These are phyloP conservation scores for Halcyon malimbica DNA, from an alignment of 2,113 vertebrate genomes.

Conservation along the genomic window DNA sequence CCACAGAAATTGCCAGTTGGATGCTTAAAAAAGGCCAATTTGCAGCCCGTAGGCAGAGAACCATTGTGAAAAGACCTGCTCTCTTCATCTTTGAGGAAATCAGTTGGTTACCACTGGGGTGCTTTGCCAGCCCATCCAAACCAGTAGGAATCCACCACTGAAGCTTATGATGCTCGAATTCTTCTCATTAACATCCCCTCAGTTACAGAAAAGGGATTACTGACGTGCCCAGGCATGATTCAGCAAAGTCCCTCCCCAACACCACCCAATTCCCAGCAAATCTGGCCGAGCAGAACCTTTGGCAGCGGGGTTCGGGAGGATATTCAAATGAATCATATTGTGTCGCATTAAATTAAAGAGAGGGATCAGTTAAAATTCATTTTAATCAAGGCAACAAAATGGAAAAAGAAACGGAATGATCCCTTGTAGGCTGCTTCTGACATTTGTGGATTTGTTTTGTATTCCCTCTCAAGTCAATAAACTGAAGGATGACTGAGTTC, in stretches of 20 bases:
- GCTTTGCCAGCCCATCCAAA: background rate
- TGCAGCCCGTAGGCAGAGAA: fast-evolving
- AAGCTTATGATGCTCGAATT: background rate
- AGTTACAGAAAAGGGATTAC: background rate
- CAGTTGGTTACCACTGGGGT: fast-evolving
- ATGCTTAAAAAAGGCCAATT: background rate
- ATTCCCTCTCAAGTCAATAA: constrained; percentile 46
- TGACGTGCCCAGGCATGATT: background rate
- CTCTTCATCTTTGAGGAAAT: fast-evolving
- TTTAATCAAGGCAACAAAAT: constrained; percentile 56
- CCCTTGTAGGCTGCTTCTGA: constrained; percentile 22
- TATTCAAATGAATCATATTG: background rate
- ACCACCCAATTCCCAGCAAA: background rate
- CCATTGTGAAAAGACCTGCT: fast-evolving
- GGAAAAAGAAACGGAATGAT: background rate
- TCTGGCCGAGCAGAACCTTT: background rate
- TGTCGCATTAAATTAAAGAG: constrained; percentile 1
- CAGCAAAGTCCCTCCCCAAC: background rate
- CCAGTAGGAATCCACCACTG: fast-evolving
- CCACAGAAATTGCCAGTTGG: background rate
- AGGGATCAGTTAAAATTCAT: constrained; percentile 16
- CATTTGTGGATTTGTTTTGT: constrained; percentile 50
- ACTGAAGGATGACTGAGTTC: constrained; percentile 50
- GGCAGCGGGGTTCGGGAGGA: background rate
- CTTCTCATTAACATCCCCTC: fast-evolving